Evolutionary conservation across 2,797 vertebrate genomes (phyloP).

Genomic region (Peromyscus nudipes): DNA sequence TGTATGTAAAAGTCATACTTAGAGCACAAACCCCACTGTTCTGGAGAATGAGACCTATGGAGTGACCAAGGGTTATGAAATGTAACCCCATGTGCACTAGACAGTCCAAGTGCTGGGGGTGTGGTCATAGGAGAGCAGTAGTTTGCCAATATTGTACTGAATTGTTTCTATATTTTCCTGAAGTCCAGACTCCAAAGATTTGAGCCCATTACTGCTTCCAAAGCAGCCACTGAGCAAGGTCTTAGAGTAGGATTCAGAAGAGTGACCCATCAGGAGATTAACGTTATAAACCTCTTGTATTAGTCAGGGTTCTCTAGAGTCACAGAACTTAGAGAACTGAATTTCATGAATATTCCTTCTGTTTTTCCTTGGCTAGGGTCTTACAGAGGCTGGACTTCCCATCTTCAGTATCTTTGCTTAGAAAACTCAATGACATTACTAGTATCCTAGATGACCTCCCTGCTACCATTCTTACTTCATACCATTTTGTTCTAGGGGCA

Average conservation of each 20-base stretch:
- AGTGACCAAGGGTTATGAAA: not conserved
- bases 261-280: not conserved
- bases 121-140: not conserved
- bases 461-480: not conserved
- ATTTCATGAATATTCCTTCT: slow-evolving; percentile 16
- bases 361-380: not conserved
- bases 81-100: not conserved
- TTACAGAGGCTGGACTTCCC: not conserved
- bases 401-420: not conserved
- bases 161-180: not conserved
- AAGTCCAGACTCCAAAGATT: not conserved
- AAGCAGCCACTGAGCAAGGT: not conserved
- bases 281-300: not conserved
- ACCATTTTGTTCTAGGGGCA: not conserved
- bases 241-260: not conserved
- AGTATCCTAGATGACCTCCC: not conserved
- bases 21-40: not conserved
- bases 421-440: not conserved
- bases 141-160: not conserved
- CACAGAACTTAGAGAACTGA: not conserved
- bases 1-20: not conserved
- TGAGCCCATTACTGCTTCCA: not conserved
- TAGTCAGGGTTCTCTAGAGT: not conserved
- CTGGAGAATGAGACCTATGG: not conserved
- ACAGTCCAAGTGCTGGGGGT: not conserved